These are phyloP conservation scores for Hypotaenidia philippensis DNA, from an alignment of 2,797 vertebrate genomes.

Conservation along the genomic window DNA sequence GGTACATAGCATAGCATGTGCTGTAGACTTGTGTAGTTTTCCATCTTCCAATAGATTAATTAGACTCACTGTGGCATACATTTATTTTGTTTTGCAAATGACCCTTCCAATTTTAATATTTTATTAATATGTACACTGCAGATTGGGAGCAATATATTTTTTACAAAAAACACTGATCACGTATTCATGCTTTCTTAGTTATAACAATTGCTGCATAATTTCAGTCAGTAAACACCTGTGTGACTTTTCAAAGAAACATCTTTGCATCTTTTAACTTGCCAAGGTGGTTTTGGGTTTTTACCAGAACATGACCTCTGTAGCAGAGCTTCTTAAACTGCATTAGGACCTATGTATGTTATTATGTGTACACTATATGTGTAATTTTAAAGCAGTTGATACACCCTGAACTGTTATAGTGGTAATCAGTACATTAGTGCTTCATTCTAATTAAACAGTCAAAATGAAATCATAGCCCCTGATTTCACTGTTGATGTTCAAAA, in stretches of 20 bases:
- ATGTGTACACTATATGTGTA: background rate
- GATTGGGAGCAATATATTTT: background rate
- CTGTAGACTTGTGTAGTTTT: background rate
- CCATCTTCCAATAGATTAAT: background rate
- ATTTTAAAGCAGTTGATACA: background rate
- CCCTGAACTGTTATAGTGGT: background rate
- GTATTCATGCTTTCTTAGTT: background rate
- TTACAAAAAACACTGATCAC: background rate
- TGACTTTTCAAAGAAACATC: background rate
- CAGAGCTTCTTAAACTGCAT: background rate
- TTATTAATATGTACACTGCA: background rate
- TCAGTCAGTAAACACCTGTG: background rate
- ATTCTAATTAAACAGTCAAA: background rate
- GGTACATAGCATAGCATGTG: rapidly evolving
- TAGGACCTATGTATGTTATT: background rate
- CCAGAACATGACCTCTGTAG: background rate
- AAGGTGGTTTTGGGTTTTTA: background rate
- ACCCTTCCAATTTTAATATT: background rate
- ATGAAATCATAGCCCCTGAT: background rate
- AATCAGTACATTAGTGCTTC: background rate
- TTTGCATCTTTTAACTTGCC: background rate
- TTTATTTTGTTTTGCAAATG: background rate
- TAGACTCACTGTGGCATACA: background rate
- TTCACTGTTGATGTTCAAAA: background rate
- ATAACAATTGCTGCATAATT: background rate